Evolutionary conservation across 2,888 invertebrate species (phyloP), one percentile per base, ranked within the genome.

Genomic region (Acanthococcus lagerstroemiae): DNA sequence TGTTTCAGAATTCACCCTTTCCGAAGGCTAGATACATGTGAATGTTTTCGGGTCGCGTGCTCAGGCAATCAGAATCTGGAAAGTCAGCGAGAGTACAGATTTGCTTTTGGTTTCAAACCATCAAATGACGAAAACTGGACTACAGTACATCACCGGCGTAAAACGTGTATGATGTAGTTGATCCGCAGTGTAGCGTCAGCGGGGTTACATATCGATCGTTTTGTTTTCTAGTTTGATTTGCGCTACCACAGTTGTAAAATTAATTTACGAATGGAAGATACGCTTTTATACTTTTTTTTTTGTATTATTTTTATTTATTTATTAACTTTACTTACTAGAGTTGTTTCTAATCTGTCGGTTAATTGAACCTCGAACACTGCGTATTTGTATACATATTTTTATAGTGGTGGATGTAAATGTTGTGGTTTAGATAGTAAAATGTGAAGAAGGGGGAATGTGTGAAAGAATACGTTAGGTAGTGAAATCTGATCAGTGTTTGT

Each of bases 251-350:
- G 12, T 37, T 37, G 37, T 37, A 37, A 2, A 37, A 15, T 37
- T 15, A n/a, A 37, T 37, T 37, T 52, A 22, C 37, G 52, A 63
- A n/a, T 55, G 7, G n/a, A 55, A 6, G 55, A 63, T 63, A 63
- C 63, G 63, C 63, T 63, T 63, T 63, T 63, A 63, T 63, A 63
- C 21, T 25, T 52, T 44, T 63, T 63, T 63, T 57, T 63, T 52
- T 63, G 44, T 58, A 25, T 58, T 63, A 52, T 63, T 52, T 63
- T 37, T 54, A 63, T 63, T 37, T 15, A 37, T 37, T 37, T 37
- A 37, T 37, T 37, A 9, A 37, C 12, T 37, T 37, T 37, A 37
- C n/a, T 37, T 37, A 37, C n/a, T 37, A 37, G 12, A 37, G 3
- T 3, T 15, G 12, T 15, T 37, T 37, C 12, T 37, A 37, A 15